A percentile compares a stretch with the other conserved stretches of the same genome.
Conservation (phyloP, 2,888 invertebrate species). For the Monochamus alternatus region DNA sequence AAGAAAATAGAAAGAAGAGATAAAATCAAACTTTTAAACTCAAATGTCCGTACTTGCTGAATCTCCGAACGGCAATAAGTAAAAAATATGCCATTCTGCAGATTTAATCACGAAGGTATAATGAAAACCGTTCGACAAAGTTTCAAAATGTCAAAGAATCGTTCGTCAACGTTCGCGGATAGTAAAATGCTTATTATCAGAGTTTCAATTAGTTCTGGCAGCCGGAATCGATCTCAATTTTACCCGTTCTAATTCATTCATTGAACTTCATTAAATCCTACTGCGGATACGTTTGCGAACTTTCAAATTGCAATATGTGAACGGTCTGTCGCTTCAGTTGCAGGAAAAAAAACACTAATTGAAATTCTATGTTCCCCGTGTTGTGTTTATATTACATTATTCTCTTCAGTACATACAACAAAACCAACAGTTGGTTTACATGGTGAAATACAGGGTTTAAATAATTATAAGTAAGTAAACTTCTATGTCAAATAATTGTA, state of each 20-base stretch:
- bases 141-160: not conserved
- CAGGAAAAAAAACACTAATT: not conserved
- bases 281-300: not conserved
- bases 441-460: no score
- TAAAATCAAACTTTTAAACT: no score
- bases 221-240: not conserved
- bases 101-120: not conserved
- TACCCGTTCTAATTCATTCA: slow-evolving; percentile 13
- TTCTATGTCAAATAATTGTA: no score
- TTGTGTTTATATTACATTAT: not conserved
- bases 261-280: slow-evolving; percentile 4
- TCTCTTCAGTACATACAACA: no score
- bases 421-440: no score
- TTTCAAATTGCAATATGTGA: slow-evolving; percentile 8
- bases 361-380: not conserved
- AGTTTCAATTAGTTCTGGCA: slow-evolving; percentile 7
- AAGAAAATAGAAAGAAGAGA: no score
- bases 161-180: not conserved
- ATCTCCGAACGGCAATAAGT: not conserved
- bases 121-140: not conserved
- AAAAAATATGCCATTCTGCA: not conserved
- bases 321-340: not conserved
- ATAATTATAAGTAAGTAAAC: no score
- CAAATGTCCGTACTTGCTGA: no score
- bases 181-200: slow-evolving; percentile 19